Evolutionary conservation across 2,888 invertebrate genomes (phyloP), one percentile per base, ranked within the genome.

Genomic region (Ophraella communa): DNA sequence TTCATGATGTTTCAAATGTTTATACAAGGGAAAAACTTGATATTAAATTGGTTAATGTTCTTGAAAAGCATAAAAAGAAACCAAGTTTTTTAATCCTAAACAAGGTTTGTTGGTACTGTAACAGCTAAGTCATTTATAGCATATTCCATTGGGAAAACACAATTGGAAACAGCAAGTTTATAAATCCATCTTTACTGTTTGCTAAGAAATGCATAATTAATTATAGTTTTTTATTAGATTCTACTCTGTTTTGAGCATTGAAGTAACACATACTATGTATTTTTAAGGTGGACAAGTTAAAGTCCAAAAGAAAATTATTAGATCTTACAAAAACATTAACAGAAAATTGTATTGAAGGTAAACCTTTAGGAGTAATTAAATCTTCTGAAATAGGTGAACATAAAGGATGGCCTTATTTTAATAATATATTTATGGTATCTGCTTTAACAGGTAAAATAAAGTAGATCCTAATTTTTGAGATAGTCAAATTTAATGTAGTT

Each of bases 341-440:
- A 4, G 88, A 89, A 76, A 80, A 79, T 70, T 75, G 76, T 62
- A 61, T 82, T 24, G 75, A 77, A 62, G 80, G 79, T 3, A 77
- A 78, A 72, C 76, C 76, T 14, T 71, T 77, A 18, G 71, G 74
- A 4, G 73, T 64, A 68, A 71, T 51, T 56, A 72, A 24, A 61
- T 45, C 61, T 54, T 57, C 64, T 62, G 56, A 71, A 61, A 70
- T 72, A 67, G 58, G 66, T 24, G 71, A 76, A 11, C 71, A 74
- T 68, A 71, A 66, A 59, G 88, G 88, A 5, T 93, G 92, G 91
- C 86, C 87, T n/a, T 80, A 91, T 71, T 99, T 99, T 81, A 86
- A 88, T 23, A 90, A 93, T 78, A 90, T 98, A 8, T 98, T 98
- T 79, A 89, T 97, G 85, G 87, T 95, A n/a, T 97, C 97, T 7